Evolutionary conservation across 2,888 invertebrate species (phyloP), one percentile per base, ranked within the genome.

Genomic region (Agonopterix subpropinquella): DNA sequence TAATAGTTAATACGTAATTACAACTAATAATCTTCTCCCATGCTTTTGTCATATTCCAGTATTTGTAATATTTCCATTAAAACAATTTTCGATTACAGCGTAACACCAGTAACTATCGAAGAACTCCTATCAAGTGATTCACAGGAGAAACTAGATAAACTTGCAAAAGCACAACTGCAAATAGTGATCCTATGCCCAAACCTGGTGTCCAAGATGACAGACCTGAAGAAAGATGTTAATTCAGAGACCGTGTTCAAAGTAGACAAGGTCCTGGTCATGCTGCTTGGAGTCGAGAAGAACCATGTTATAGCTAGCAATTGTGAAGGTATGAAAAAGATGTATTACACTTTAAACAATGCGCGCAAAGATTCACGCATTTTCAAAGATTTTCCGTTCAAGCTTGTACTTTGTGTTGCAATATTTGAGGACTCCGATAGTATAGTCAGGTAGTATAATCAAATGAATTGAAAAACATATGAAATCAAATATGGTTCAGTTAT

Each of bases 101-200:
- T 96, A 53, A 91, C 93, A 57, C 92, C 94, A 61, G 87, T 95
- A 47, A 91, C 92, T 56, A 90, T 93, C 45, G 95, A 96, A 77
- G 95, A 95, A 57, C 73, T 91, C 69, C 60, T 89, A 64, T 70
- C 89, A 64, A 73, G 90, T 59, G 88, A 89, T 64, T 76, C 89
- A 50, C 72, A 79, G 60, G 88, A 87, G 7, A 86, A 86, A 59
- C 47, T 89, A 11, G 91, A 92, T 7, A 90, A 89, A 59, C 77
- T 92, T 8, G 77, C 90, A 8, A 90, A 89, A 53, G 93, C 95
- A 0, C 93, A 94, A 53, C 81, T 96, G 41, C 95, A 96, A 74
- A 92, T 96, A 52, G 91, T 96, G 43, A 93, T 96, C 11, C 75
- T 96, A 43, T 96, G 96, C 66, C 96, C 96, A 0, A 90, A 91